phyloP scores from a whole-genome alignment of 2,888 invertebrate species.

The Melinaea marsaeus region DNA sequence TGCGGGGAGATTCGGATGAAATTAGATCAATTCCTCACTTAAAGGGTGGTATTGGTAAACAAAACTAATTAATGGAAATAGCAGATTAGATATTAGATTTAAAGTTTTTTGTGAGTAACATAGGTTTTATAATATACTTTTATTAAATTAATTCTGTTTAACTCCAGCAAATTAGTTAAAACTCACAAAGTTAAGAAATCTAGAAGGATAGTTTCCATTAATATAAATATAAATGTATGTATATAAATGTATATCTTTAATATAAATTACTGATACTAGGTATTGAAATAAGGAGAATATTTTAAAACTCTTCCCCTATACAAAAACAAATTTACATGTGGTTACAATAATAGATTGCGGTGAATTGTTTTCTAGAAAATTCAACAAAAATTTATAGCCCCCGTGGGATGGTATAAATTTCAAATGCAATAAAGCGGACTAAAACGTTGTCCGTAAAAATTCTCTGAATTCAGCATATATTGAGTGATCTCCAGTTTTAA shows the following conservation, averaged over 20 bases:
- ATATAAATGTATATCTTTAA: neutral
- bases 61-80: constrained; percentile 45
- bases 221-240: neutral
- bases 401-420: constrained; percentile 64
- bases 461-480: constrained; percentile 72
- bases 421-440: constrained; percentile 61
- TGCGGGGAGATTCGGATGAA: constrained; percentile 61
- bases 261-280: neutral
- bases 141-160: neutral
- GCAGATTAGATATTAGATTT: constrained; percentile 46
- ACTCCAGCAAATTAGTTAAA: neutral
- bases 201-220: neutral
- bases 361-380: constrained; percentile 50
- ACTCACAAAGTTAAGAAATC: neutral
- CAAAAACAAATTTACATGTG: constrained; percentile 25
- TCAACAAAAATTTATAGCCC: constrained; percentile 53
- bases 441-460: constrained; percentile 62
- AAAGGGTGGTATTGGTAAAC: constrained; percentile 46
- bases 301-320: constrained; percentile 7
- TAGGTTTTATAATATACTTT: neutral
- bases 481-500: constrained; percentile 66
- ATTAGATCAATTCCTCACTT: constrained; percentile 70
- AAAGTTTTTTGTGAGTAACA: neutral
- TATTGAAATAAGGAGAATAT: neutral
- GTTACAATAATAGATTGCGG: constrained; percentile 33